phyloP scores from a whole-genome alignment of 2,888 invertebrate species.

The Resseliella maxima region DNA sequence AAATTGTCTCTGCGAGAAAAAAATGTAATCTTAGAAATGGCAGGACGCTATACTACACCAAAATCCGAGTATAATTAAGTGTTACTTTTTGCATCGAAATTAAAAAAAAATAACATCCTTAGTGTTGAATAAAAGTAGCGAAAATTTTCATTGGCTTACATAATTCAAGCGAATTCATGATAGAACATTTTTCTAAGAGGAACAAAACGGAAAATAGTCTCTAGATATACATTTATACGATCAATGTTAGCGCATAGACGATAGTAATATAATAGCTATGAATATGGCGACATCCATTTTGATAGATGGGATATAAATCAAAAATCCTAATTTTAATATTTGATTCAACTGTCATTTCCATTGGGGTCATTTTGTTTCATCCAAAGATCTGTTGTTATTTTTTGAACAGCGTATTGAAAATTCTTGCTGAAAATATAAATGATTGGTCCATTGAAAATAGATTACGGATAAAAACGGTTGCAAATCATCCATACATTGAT shows the following conservation, averaged over 20 bases:
- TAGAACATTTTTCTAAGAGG: no score
- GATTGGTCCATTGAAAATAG: conserved; percentile 6
- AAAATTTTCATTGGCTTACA: no score
- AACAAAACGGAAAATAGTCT: background rate
- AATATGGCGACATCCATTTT: conserved; percentile 24
- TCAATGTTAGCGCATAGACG: background rate
- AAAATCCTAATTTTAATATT: conserved; percentile 28
- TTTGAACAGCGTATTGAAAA: background rate
- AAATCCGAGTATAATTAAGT: no score
- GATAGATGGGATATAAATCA: conserved; percentile 9
- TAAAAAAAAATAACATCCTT: no score
- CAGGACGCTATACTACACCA: no score
- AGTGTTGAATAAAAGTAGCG: background rate
- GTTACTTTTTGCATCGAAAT: no score
- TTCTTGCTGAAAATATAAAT: background rate
- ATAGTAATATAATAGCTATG: background rate
- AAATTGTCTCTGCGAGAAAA: background rate
- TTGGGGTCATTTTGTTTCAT: background rate
- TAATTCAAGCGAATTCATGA: no score
- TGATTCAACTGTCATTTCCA: background rate
- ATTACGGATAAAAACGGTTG: conserved; percentile 21
- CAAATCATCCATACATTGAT: conserved; percentile 45
- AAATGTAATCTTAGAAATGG: background rate
- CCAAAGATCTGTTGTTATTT: background rate
- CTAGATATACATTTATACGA: background rate